Conservation (phyloP, 2,113 vertebrate species). For the Polypterus bichir region DNA sequence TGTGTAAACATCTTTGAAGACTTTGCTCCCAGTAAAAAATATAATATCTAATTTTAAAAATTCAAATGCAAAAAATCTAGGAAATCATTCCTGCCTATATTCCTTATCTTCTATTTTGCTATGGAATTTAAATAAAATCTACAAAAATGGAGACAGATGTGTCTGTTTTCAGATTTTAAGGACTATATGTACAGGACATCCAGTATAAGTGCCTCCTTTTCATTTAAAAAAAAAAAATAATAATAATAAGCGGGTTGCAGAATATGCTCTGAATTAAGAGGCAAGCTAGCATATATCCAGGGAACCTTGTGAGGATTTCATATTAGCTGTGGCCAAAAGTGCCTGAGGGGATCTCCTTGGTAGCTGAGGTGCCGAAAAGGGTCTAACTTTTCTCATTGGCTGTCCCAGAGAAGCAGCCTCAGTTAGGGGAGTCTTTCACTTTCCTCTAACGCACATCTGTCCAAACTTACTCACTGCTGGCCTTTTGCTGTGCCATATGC, state of each 20-base stretch:
- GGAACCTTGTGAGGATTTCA: conserved; percentile 21
- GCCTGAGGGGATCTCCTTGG: conserved; percentile 38
- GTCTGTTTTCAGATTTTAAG: too few relatives aligned
- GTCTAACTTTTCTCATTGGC: conserved; percentile 29
- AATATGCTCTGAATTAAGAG: conserved; percentile 47
- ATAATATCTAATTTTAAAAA: too few relatives aligned
- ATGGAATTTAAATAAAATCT: too few relatives aligned
- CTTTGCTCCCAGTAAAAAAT: too few relatives aligned
- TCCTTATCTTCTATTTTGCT: too few relatives aligned
- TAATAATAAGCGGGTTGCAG: neutral
- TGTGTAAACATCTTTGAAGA: too few relatives aligned
- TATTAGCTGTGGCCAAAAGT: conserved; percentile 28
- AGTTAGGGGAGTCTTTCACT: conserved; percentile 15
- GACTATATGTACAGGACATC: too few relatives aligned
- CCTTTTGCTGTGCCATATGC: conserved; percentile 31
- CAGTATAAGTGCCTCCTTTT: too few relatives aligned
- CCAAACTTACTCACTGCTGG: conserved; percentile 34
- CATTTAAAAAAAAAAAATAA: too few relatives aligned
- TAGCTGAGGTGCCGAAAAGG: conserved; percentile 40
- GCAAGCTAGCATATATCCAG: conserved; percentile 34
- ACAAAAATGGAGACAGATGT: too few relatives aligned
- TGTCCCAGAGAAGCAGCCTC: conserved; percentile 13
- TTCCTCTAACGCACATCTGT: conserved; percentile 37
- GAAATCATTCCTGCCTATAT: too few relatives aligned
- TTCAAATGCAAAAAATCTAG: too few relatives aligned